Conservation (phyloP, 2,888 invertebrate genomes). For the Xestoiulus laeticollis region DNA sequence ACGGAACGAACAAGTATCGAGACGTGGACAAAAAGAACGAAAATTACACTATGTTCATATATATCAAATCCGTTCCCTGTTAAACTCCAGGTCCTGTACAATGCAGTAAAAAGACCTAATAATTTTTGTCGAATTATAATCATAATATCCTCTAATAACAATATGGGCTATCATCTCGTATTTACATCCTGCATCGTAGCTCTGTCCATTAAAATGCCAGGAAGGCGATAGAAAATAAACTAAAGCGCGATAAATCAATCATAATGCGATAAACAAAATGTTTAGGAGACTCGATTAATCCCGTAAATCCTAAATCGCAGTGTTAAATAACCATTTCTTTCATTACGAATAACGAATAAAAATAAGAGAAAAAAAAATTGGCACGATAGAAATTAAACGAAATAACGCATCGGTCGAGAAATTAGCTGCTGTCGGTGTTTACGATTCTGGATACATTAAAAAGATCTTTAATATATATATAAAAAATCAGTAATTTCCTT, state of each 20-base stretch:
- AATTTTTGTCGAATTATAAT: background rate
- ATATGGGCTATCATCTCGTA: background rate
- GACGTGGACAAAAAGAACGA: conserved; percentile 6
- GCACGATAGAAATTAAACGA: conserved; percentile 28
- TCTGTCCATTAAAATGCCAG: background rate
- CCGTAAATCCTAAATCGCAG: background rate
- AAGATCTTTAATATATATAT: conserved; percentile 5
- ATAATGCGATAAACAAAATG: background rate
- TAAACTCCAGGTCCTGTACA: conserved; percentile 36
- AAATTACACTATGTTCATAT: conserved; percentile 37
- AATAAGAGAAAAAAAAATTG: conserved; percentile 12
- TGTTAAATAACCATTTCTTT: background rate
- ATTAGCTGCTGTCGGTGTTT: background rate
- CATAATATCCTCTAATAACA: conserved; percentile 2
- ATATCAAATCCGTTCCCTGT: conserved; percentile 37
- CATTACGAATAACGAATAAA: conserved; percentile 10
- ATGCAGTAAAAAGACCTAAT: conserved; percentile 24
- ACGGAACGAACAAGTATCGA: background rate
- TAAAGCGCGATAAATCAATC: background rate
- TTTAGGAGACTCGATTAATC: background rate
- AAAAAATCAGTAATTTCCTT: conserved; percentile 29
- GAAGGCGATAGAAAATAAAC: conserved; percentile 36
- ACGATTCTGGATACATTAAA: background rate
- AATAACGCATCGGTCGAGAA: background rate
- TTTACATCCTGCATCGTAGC: background rate